Base-by-base conservation (phyloP, 2,113 vertebrate genomes). In the Pelvicachromis taeniatus region DNA sequence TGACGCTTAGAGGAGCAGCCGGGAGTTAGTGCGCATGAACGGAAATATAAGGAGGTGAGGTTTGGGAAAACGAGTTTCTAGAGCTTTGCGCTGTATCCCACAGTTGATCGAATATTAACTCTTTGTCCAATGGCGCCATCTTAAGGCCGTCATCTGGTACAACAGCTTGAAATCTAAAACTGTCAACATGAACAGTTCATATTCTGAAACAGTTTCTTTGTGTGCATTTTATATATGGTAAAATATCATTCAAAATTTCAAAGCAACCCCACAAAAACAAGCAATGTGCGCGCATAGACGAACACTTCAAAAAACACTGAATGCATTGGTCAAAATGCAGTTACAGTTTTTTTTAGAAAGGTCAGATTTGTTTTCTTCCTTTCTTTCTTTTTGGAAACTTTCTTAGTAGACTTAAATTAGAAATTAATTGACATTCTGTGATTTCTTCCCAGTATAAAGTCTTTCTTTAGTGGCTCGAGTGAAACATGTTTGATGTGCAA, bases 1-100 rank as follows among this genome's bases (percentile, higher is more conserved):
- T 95, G 92, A 95, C 93, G 89, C 93, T 92, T 53, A 87, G 26
- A 70, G 26, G 56, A 70, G 80, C 65, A 80, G 85, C 88, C n/a
- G 38, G 8, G 35, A 4, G 4, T 23, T 35, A 35, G 26, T 92
- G 88, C 94, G 94, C 94, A 93, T 7, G 92, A 78, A 0, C 94
- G 77, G 88, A 91, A 91, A 33, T 14, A 9, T 4, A 26, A 3
- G 12, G 61, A 61, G n/a, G 78, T 4, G 23, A 78, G 63, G 23
- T 23, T 6, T 21, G 94, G 92, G 92, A 93, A 86, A 55, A 0
- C 0, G 73, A 87, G 91, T 94, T 81, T 89, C 86, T 21, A 26
- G 21, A 29, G 59, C 2, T 12, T 75, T 7, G 4, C 0, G 12
- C 11, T 52, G 26, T 0, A 0, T 5, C 17, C 0, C 0, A 17